A percentile compares a stretch with the other conserved stretches of the same genome.
These are phyloP conservation scores for Tringa solitaria DNA, from an alignment of 2,113 vertebrate species.

Conservation along the genomic window DNA sequence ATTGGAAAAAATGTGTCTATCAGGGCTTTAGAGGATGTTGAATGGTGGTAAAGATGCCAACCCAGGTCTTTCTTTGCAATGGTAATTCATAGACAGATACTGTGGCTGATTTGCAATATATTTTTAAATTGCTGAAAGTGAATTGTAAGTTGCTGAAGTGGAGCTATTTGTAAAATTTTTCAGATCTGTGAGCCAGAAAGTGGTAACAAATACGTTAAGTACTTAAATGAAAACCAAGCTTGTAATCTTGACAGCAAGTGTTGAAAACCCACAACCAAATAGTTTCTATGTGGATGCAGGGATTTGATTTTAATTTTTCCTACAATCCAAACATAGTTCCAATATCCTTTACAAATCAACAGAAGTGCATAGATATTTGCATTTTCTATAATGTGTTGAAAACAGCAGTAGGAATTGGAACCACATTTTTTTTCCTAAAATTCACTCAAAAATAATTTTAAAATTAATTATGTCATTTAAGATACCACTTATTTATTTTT, in stretches of 20 bases:
- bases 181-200: not conserved
- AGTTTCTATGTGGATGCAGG: not conserved
- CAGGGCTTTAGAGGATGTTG: not conserved
- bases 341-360: not conserved
- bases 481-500: not conserved
- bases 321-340: not conserved
- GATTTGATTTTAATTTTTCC: not conserved
- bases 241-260: not conserved
- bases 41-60: not conserved
- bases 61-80: not conserved
- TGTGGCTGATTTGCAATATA: not conserved
- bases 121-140: not conserved
- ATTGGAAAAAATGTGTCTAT: not conserved
- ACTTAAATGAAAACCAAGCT: not conserved
- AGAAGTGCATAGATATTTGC: not conserved
- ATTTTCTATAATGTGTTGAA: not conserved
- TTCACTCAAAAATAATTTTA: fast-evolving
- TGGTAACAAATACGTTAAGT: not conserved
- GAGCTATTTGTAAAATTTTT: not conserved
- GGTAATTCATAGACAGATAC: not conserved
- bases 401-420: not conserved
- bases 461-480: not conserved
- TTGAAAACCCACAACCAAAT: not conserved
- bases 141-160: not conserved
- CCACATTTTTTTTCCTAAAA: not conserved